phyloP scores from a whole-genome alignment of 2,797 vertebrate species.

The Macropus fuliginosus region DNA sequence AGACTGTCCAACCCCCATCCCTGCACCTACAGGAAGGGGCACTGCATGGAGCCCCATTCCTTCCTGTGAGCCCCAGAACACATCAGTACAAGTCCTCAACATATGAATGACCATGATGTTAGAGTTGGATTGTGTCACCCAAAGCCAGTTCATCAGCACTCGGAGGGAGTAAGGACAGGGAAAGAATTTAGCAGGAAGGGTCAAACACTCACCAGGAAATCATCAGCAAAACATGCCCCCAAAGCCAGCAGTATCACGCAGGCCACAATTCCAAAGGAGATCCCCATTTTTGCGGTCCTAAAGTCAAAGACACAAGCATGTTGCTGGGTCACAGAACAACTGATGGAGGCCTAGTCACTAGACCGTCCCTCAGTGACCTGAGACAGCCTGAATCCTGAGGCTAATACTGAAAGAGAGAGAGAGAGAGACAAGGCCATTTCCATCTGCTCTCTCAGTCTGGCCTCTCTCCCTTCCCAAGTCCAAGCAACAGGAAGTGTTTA shows the following conservation, averaged over 20 bases:
- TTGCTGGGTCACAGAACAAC: neutral
- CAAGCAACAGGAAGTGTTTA: neutral
- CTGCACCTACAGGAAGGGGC: neutral
- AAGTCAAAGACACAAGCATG: neutral
- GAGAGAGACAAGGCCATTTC: neutral
- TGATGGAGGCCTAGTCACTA: neutral
- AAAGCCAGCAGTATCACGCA: constrained; percentile 89
- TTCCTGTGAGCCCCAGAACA: neutral
- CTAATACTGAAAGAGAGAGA: neutral
- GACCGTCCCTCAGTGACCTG: neutral
- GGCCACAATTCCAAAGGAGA: constrained; percentile 89
- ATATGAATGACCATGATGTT: neutral
- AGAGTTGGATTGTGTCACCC: neutral
- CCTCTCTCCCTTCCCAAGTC: neutral
- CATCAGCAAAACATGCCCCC: constrained; percentile 91
- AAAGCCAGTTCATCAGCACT: neutral
- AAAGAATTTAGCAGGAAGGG: neutral
- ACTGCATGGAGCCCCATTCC: neutral
- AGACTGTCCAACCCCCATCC: neutral
- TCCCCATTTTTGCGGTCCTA: constrained; percentile 87
- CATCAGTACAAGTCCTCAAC: neutral
- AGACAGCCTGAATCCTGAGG: neutral
- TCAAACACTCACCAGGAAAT: constrained; percentile 90
- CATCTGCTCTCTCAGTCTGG: neutral
- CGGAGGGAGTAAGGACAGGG: neutral